phyloP scores from a whole-genome alignment of 2,113 vertebrate species.

The Oryzias javanicus region DNA sequence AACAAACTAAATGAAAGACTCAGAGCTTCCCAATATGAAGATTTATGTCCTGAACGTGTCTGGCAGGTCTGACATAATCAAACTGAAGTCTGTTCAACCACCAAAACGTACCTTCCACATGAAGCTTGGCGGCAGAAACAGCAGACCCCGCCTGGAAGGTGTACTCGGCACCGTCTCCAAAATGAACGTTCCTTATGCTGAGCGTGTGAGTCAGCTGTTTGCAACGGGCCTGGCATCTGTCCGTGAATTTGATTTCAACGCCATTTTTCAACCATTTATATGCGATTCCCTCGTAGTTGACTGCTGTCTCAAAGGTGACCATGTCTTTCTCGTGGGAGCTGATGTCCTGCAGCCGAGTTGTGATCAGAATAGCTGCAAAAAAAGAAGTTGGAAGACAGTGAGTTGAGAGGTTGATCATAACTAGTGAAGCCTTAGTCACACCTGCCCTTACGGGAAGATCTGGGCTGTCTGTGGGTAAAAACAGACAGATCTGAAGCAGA shows the following conservation, averaged over 20 bases:
- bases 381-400: neutral
- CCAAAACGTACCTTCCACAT: constrained; percentile 86
- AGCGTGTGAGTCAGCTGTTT: constrained; percentile 89
- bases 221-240: constrained; percentile 89
- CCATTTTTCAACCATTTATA: constrained; percentile 98
- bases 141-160: constrained; percentile 90
- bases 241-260: constrained; percentile 91
- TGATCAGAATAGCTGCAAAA: constrained; percentile 68
- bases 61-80: too few species aligned
- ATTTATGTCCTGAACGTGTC: too few species aligned
- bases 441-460: too few species aligned
- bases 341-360: constrained; percentile 88
- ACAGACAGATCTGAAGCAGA: too few species aligned
- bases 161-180: constrained; percentile 93
- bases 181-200: constrained; percentile 94
- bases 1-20: too few species aligned
- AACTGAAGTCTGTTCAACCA: neutral
- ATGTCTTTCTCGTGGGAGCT: constrained; percentile 97
- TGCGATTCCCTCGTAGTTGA: constrained; percentile 92
- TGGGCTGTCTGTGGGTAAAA: too few species aligned
- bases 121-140: constrained; percentile 84
- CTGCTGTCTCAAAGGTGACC: constrained; percentile 92
- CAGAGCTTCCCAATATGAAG: too few species aligned
- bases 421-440: too few species aligned
- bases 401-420: neutral